These are phyloP conservation scores for Odontomyia ornata DNA, from an alignment of 2,888 invertebrate species.

Conservation along the genomic window DNA sequence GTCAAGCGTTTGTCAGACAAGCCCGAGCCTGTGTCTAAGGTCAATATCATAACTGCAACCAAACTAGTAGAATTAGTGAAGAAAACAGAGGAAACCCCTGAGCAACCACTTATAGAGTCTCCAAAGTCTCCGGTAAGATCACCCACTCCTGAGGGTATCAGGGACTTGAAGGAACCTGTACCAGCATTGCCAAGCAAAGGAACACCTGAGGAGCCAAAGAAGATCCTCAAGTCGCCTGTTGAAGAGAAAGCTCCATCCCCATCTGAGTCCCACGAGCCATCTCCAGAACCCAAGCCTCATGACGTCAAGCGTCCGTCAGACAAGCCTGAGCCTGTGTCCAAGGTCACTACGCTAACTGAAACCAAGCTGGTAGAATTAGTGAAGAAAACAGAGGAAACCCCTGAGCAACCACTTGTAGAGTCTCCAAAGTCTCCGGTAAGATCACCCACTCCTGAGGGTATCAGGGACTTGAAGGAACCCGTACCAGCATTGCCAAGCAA, in stretches of 20 bases:
- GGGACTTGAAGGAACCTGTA: not conserved
- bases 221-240: not conserved
- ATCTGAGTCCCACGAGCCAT: not conserved
- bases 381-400: not conserved
- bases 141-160: not conserved
- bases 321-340: not conserved
- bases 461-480: not conserved
- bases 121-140: not conserved
- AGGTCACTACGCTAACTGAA: not conserved
- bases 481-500: not conserved
- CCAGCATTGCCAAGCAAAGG: not conserved
- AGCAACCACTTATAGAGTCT: conserved; percentile 44
- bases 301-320: not conserved
- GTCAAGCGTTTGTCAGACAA: not conserved
- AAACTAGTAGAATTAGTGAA: not conserved
- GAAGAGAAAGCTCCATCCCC: not conserved
- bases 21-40: not conserved
- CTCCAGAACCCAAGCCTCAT: not conserved
- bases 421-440: not conserved
- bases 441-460: not conserved
- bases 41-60: conserved; percentile 40
- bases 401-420: not conserved
- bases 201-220: not conserved
- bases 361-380: not conserved
- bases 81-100: conserved; percentile 16